phyloP scores from a whole-genome alignment of 2,888 invertebrate species.

The Athalia circularis region DNA sequence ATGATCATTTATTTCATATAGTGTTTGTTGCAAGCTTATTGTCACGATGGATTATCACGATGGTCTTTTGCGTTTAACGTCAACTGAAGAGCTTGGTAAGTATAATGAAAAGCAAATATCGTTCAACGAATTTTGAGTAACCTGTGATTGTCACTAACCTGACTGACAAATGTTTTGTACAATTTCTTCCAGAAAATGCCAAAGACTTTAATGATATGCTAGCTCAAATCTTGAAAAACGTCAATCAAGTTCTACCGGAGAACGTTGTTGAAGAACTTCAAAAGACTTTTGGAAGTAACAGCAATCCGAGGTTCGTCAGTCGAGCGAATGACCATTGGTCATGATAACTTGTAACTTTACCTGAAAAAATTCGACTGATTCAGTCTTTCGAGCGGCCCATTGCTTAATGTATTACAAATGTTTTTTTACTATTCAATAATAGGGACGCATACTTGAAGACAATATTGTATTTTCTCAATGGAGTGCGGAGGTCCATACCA shows the following conservation, averaged over 20 bases:
- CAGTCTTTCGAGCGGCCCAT: not conserved
- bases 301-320: constrained; percentile 45
- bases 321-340: too few species aligned
- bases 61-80: constrained; percentile 27
- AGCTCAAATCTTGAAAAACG: constrained; percentile 58
- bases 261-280: constrained; percentile 68
- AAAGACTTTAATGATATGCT: constrained; percentile 61
- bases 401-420: constrained; percentile 17
- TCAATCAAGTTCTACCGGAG: constrained; percentile 73
- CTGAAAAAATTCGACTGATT: not conserved
- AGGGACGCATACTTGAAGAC: constrained; percentile 62
- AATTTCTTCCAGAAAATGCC: constrained; percentile 58
- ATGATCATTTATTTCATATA: too few species aligned
- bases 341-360: not conserved
- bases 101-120: not conserved
- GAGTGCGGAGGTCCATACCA: constrained; percentile 52
- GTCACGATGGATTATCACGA: constrained; percentile 17
- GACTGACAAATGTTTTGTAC: not conserved
- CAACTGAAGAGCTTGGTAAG: constrained; percentile 23
- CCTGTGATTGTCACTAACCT: not conserved
- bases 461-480: constrained; percentile 56
- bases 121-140: not conserved
- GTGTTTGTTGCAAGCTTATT: too few species aligned
- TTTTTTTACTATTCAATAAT: constrained; percentile 42
- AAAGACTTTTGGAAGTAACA: constrained; percentile 63